These are phyloP conservation scores for Zonotrichia albicollis DNA, from an alignment of 2,797 vertebrate species.

Conservation along the genomic window DNA sequence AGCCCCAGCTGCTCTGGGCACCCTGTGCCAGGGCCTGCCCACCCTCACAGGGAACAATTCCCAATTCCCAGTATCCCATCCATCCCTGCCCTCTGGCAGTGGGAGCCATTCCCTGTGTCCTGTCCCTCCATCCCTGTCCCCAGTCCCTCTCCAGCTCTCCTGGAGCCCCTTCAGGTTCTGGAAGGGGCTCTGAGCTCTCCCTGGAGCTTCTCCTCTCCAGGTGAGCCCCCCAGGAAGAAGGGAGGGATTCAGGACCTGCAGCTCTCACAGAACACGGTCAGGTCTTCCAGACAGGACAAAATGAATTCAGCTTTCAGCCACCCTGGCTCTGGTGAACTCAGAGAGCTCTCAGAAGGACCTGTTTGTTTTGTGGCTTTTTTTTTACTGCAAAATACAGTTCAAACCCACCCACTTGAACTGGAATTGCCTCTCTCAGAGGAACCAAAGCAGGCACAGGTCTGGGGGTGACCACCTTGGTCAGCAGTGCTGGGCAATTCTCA, in stretches of 20 bases:
- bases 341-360: not conserved
- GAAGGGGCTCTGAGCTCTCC: not conserved
- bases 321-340: not conserved
- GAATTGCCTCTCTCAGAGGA: not conserved
- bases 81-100: too few species aligned
- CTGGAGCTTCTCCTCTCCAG: not conserved
- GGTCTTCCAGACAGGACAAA: not conserved
- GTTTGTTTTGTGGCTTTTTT: not conserved
- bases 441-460: not conserved
- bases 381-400: rapidly evolving
- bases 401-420: rapidly evolving
- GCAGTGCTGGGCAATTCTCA: not conserved
- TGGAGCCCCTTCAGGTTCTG: not conserved
- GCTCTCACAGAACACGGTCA: rapidly evolving
- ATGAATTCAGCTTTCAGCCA: not conserved
- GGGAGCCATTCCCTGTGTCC: not conserved
- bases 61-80: too few species aligned
- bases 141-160: not conserved
- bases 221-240: not conserved
- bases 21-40: too few species aligned
- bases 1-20: too few species aligned
- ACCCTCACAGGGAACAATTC: too few species aligned
- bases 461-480: not conserved
- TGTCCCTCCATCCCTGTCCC: not conserved
- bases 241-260: not conserved